phyloP scores from a whole-genome alignment of 2,113 vertebrate species.

The Lophotis ruficrista region DNA sequence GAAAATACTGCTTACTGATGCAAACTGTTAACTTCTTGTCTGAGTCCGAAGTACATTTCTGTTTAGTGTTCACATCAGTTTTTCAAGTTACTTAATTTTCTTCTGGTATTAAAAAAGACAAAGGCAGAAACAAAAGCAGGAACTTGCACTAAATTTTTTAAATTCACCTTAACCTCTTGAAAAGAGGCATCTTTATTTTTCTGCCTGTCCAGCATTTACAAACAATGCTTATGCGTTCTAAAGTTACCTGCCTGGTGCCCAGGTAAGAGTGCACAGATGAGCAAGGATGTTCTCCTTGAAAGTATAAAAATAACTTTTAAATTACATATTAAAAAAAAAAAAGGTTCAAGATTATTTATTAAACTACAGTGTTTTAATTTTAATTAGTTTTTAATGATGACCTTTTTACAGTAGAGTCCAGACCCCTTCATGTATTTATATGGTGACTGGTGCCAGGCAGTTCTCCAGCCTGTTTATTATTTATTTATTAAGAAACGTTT shows the following conservation, averaged over 20 bases:
- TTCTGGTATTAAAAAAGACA: not conserved
- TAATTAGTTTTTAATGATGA: not conserved
- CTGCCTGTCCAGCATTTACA: not conserved
- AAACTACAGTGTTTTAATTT: not conserved
- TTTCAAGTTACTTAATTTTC: slow-evolving; percentile 2
- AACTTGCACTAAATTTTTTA: not conserved
- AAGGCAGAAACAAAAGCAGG: not conserved
- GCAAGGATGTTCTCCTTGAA: not conserved
- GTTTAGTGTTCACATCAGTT: not conserved
- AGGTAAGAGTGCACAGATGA: not conserved
- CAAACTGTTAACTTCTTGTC: not conserved
- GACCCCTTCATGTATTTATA: not conserved
- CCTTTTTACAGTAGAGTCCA: not conserved
- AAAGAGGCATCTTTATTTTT: not conserved
- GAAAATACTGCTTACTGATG: not conserved
- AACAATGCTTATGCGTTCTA: not conserved
- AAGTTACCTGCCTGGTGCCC: not conserved
- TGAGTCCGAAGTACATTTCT: not conserved
- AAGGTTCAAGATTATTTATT: not conserved
- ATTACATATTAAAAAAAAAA: not conserved
- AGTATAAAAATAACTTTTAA: not conserved
- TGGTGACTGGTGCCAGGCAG: not conserved
- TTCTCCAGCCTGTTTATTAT: not conserved
- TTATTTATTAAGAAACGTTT: slow-evolving; percentile 14
- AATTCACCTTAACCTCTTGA: not conserved